phyloP scores from a whole-genome alignment of 1,140 invertebrate species.

The Prorops nasuta region DNA sequence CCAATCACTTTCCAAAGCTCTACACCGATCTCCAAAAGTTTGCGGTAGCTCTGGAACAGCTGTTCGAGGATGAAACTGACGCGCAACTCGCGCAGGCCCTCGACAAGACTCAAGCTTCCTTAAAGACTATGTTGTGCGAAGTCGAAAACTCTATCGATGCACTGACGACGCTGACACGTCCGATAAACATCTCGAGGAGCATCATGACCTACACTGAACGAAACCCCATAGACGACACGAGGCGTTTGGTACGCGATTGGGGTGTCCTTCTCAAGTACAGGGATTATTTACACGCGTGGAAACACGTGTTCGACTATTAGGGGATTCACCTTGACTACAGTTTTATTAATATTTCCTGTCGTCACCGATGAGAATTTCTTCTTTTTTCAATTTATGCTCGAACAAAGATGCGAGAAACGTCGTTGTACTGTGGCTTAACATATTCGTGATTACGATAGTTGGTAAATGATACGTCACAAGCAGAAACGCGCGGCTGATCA shows the following conservation, averaged over 20 bases:
- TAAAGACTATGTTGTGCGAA: slow-evolving; percentile 50
- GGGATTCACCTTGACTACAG: too few relatives aligned
- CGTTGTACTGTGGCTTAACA: too few relatives aligned
- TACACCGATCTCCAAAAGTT: slow-evolving; percentile 54
- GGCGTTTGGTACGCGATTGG: slow-evolving; percentile 51
- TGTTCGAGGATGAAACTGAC: slow-evolving; percentile 42
- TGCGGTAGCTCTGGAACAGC: slow-evolving; percentile 50
- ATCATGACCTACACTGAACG: slow-evolving; percentile 49
- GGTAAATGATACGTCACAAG: too few relatives aligned
- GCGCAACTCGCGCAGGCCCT: slow-evolving; percentile 33
- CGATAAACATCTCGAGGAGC: slow-evolving; percentile 36
- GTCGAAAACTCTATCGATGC: slow-evolving; percentile 45
- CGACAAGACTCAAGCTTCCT: slow-evolving; percentile 32
- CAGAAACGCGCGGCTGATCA: too few relatives aligned
- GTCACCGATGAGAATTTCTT: too few relatives aligned
- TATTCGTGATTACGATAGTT: too few relatives aligned
- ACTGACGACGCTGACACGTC: slow-evolving; percentile 33
- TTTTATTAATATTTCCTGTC: too few relatives aligned
- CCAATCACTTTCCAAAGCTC: slow-evolving; percentile 44
- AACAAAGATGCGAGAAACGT: too few relatives aligned
- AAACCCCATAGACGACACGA: slow-evolving; percentile 45
- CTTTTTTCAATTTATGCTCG: too few relatives aligned
- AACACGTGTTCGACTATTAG: slow-evolving; percentile 43
- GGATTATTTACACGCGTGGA: slow-evolving; percentile 52
- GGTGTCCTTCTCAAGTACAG: slow-evolving; percentile 53